Evolutionary conservation across 1,140 invertebrate genomes (phyloP).

Genomic region (Bombus soroeensis): DNA sequence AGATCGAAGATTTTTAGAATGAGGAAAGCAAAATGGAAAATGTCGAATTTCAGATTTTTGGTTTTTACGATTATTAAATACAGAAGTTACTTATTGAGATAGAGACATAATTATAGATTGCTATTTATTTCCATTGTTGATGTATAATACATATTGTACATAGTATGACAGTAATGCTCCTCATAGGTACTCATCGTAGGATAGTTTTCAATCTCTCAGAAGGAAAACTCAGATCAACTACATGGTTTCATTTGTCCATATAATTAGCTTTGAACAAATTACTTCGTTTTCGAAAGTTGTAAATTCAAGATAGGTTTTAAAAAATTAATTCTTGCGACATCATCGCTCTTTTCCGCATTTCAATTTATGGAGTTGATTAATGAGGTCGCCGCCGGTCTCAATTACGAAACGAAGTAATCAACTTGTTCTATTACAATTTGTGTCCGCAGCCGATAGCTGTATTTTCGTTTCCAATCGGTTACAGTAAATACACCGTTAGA

Average conservation of each 20-base stretch:
- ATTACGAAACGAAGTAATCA: neutral
- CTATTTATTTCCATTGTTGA: too few species aligned
- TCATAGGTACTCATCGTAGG: too few species aligned
- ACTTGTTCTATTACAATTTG: neutral
- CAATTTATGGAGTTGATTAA: neutral
- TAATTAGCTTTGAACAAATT: neutral
- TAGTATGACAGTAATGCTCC: too few species aligned
- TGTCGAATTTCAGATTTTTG: too few species aligned
- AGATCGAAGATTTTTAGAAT: neutral
- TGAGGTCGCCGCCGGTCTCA: neutral
- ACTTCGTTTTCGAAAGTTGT: neutral
- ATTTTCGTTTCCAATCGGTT: neutral
- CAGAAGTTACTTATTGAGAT: too few species aligned
- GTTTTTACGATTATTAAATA: too few species aligned
- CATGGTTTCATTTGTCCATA: neutral
- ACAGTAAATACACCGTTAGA: neutral
- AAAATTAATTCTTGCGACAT: neutral
- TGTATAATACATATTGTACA: too few species aligned
- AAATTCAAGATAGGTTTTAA: neutral
- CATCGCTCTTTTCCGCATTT: neutral
- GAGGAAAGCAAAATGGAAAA: too few species aligned
- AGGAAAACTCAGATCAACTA: too few species aligned
- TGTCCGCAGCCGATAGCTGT: too few species aligned
- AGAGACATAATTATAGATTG: too few species aligned
- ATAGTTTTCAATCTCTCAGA: too few species aligned